phyloP scores from a whole-genome alignment of 2,797 vertebrate genomes.

The Lepus oiostolus region DNA sequence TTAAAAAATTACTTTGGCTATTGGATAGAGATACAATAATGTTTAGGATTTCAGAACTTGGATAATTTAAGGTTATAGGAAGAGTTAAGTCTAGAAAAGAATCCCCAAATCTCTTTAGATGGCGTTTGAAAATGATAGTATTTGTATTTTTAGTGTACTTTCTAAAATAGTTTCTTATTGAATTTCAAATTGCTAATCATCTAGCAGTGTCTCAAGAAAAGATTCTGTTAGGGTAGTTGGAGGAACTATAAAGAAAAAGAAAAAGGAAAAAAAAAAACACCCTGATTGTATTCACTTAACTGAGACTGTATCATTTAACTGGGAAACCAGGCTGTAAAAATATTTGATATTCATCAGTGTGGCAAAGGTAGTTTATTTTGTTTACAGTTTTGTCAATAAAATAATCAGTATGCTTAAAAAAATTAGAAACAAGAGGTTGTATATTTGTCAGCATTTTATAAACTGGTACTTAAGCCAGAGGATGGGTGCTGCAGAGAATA shows the following conservation, averaged over 20 bases:
- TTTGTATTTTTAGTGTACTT: constrained; percentile 18
- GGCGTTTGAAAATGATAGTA: constrained; percentile 51
- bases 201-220: constrained; percentile 54
- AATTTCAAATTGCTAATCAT: constrained; percentile 55
- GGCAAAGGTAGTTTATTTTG: constrained; percentile 54
- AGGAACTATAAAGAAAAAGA: background rate
- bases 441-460: constrained; percentile 56
- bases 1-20: constrained; percentile 54
- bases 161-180: constrained; percentile 52
- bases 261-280: background rate
- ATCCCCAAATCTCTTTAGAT: background rate
- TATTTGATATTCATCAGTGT: constrained; percentile 45
- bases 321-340: constrained; percentile 34
- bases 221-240: constrained; percentile 12
- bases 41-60: constrained; percentile 52
- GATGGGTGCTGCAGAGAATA: constrained; percentile 13
- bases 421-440: constrained; percentile 36
- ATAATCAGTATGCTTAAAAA: constrained; percentile 23
- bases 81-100: constrained; percentile 42
- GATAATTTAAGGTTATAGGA: constrained; percentile 45
- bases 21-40: constrained; percentile 43
- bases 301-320: background rate
- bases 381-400: constrained; percentile 55
- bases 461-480: constrained; percentile 8
- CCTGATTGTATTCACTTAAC: background rate